Base-by-base conservation (phyloP, 37 sponge, comb jelly and placozoan species). In the Haliclona indistincta region DNA sequence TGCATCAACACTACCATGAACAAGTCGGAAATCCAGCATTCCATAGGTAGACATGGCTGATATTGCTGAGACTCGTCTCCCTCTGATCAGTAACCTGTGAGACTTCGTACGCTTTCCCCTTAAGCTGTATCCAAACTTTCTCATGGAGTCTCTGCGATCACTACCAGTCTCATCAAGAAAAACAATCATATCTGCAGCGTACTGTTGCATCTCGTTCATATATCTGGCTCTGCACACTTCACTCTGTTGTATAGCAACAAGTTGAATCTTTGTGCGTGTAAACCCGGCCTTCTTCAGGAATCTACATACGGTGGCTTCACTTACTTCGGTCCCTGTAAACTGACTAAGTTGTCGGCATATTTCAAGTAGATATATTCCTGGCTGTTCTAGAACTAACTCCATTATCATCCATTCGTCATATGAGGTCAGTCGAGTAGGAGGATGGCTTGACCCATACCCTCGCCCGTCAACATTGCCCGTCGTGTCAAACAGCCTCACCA, bases 101-200 rank as follows among this genome's bases (percentile, higher is more conserved):
- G 63, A 10, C 4, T 39, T 22, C 20, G 54, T 54, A 39, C 64
- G 76, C 63, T 43, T 13, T 30, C 76, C 76, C 33, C 76, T 62
- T n/a, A 41, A 47, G 33, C 64, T 63, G 47, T 74, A 74, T 17
- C 75, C 75, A 74, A 62, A 74, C 47, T 61, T 74, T 29, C 75
- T 58, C 47, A 74, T 62, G 45, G 63, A 45, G 32, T 58, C 47
- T 41, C 32, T 58, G 10, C 75, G 36, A 47, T 61, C 32, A 29
- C 75, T 42, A 2, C 77, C 77, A 26, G 78, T 77, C 38, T 77
- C 78, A 67, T 77, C 78, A 6, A 77, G 4, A 30, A 77, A 77
- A 23, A 77, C 64, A 22, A 79, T 22, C 69, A 79, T 79, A 32
- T 69, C 45, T 3, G 54, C 44, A 22, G 34, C 26, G 33, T 74